Evolutionary conservation across 2,797 vertebrate genomes (phyloP).

Genomic region (Halcyon badia): DNA sequence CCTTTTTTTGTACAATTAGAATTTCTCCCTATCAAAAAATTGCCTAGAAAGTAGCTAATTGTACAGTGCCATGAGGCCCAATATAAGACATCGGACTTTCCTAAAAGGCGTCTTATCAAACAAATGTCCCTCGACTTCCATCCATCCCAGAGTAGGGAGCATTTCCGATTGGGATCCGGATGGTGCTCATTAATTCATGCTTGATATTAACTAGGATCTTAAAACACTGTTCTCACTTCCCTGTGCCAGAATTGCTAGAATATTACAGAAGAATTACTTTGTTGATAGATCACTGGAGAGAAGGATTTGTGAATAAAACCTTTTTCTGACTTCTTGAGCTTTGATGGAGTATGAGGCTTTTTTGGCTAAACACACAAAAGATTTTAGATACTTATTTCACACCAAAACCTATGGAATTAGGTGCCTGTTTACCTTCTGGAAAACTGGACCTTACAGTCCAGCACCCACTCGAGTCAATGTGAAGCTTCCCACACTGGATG

Average conservation of each 20-base stretch:
- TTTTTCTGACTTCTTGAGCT: background rate
- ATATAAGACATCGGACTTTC: background rate
- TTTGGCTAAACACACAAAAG: background rate
- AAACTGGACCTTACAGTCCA: background rate
- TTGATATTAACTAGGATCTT: background rate
- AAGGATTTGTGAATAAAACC: background rate
- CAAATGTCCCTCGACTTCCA: background rate
- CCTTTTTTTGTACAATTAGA: background rate
- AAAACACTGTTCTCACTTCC: background rate
- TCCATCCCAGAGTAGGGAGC: background rate
- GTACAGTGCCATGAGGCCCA: background rate
- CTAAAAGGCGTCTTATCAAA: background rate
- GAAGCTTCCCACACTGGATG: background rate
- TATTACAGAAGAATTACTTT: background rate
- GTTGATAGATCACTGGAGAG: background rate
- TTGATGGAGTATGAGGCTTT: background rate
- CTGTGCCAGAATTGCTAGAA: background rate
- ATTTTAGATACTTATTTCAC: background rate
- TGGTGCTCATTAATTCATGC: background rate
- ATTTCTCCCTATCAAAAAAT: background rate
- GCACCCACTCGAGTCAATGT: background rate
- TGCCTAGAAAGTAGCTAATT: background rate
- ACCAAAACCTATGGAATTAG: too few species aligned
- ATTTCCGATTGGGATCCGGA: background rate
- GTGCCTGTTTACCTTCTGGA: background rate